phyloP scores from a whole-genome alignment of 2,888 invertebrate genomes.

The Eupithecia abbreviata region DNA sequence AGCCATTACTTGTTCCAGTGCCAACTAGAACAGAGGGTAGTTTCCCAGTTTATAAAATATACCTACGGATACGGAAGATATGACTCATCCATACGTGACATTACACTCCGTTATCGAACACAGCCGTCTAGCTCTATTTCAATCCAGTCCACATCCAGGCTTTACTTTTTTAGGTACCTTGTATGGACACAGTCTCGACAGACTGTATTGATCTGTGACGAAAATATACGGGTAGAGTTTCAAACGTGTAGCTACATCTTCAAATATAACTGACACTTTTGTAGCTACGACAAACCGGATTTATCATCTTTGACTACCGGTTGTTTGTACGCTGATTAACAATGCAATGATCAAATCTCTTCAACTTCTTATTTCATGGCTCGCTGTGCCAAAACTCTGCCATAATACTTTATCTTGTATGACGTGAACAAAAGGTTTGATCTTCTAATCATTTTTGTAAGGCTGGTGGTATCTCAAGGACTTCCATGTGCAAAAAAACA shows the following conservation, averaged over 20 bases:
- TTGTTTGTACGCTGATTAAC: too few relatives aligned
- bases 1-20: background rate
- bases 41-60: background rate
- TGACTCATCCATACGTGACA: constrained; percentile 23
- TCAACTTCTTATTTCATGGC: too few relatives aligned
- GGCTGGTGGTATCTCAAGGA: too few relatives aligned
- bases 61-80: background rate
- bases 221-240: constrained; percentile 20
- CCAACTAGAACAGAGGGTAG: constrained; percentile 11
- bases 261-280: background rate
- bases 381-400: too few relatives aligned
- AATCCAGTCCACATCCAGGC: constrained; percentile 22
- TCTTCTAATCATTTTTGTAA: too few relatives aligned
- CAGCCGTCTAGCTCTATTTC: constrained; percentile 9
- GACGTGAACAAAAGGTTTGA: too few relatives aligned
- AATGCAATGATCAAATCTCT: too few relatives aligned
- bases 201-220: constrained; percentile 28
- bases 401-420: too few relatives aligned
- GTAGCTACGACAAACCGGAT: too few relatives aligned
- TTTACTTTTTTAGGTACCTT: background rate
- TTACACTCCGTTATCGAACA: constrained; percentile 24
- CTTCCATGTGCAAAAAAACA: too few relatives aligned
- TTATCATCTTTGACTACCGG: too few relatives aligned
- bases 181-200: background rate
- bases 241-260: background rate